phyloP scores from a whole-genome alignment of 2,888 invertebrate species.

The Harmothoe impar region DNA sequence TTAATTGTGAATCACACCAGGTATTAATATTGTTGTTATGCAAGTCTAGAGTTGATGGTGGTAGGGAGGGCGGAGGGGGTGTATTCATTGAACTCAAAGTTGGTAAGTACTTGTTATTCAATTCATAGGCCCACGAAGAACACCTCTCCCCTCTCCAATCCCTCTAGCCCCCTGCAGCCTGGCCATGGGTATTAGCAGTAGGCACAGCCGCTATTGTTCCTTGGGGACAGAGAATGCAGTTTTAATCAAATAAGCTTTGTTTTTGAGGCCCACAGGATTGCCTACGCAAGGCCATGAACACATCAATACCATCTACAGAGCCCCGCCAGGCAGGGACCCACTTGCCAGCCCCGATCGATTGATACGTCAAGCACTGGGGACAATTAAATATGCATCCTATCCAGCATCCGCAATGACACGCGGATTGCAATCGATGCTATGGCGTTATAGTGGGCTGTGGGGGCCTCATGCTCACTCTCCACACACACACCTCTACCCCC shows the following conservation, averaged over 20 bases:
- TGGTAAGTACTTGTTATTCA: constrained; percentile 7
- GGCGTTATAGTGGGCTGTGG: background rate
- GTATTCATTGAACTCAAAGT: background rate
- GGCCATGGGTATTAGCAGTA: constrained; percentile 24
- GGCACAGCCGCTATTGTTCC: constrained; percentile 35
- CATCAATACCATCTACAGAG: background rate
- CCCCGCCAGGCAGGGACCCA: constrained; percentile 39
- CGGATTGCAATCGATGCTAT: constrained; percentile 33
- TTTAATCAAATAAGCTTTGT: constrained; percentile 55
- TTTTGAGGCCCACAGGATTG: background rate
- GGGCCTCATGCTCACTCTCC: background rate
- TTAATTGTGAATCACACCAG: constrained; percentile 46
- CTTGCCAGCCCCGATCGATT: background rate
- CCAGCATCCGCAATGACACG: constrained; percentile 42
- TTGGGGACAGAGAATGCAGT: constrained; percentile 32
- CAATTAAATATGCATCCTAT: constrained; percentile 61
- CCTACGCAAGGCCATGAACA: background rate
- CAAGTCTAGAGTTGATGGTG: background rate
- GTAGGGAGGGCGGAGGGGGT: background rate
- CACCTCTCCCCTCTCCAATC: background rate
- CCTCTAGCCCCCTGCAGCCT: background rate
- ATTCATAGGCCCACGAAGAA: background rate
- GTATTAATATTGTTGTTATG: constrained; percentile 28
- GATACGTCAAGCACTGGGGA: constrained; percentile 36
- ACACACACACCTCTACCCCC: background rate